Evolutionary conservation across 2,888 invertebrate genomes (phyloP).

Genomic region (Dichetophora obliterata): DNA sequence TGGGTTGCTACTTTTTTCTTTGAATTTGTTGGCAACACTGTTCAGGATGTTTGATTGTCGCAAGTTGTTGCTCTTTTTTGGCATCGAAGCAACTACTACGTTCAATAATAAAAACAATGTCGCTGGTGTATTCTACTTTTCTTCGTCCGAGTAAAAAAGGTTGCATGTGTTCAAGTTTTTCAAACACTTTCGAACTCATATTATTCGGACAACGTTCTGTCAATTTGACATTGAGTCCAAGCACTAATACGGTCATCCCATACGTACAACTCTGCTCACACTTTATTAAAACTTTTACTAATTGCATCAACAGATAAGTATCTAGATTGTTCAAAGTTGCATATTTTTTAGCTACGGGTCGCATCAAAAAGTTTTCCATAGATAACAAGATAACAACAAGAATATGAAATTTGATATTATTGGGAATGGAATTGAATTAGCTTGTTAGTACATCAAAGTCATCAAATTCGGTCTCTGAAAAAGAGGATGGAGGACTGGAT

Average conservation of each 20-base stretch:
- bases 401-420: constrained; percentile 27
- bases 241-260: constrained; percentile 42
- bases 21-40: no score
- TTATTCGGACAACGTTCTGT: no score
- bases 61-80: neutral
- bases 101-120: neutral
- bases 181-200: no score
- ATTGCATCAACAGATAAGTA: constrained; percentile 37
- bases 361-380: neutral
- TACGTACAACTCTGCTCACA: neutral
- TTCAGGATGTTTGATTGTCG: neutral
- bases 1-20: no score
- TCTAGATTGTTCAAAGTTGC: constrained; percentile 8
- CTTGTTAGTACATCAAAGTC: no score
- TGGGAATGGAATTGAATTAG: constrained; percentile 15
- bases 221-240: constrained; percentile 24
- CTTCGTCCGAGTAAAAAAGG: no score
- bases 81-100: neutral
- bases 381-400: neutral
- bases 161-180: no score
- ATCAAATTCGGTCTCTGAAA: no score
- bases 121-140: neutral
- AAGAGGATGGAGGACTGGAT: no score
- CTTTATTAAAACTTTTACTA: constrained; percentile 45
- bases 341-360: neutral